phyloP scores from a whole-genome alignment of 1,140 invertebrate species.

The Pectinophora gossypiella region DNA sequence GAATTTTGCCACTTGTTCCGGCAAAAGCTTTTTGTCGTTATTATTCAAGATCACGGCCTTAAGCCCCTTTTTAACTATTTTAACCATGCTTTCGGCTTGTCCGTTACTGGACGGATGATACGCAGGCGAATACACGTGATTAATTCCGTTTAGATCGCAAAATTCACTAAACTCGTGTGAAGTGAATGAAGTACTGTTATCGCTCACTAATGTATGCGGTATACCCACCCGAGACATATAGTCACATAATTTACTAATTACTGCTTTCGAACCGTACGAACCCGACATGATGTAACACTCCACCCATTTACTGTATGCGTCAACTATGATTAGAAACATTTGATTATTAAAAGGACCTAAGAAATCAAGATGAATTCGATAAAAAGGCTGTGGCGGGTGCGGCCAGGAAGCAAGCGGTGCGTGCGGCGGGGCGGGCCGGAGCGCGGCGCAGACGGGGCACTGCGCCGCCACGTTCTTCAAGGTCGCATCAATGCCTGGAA shows the following conservation, averaged over 20 bases:
- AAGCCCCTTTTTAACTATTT: conserved; percentile 21
- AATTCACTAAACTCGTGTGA: background rate
- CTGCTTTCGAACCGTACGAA: no score
- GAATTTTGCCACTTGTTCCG: conserved; percentile 21
- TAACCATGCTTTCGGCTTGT: conserved; percentile 19
- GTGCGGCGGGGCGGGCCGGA: background rate
- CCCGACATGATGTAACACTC: no score
- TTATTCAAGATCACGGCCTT: conserved; percentile 1
- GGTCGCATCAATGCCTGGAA: no score
- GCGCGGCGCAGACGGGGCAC: background rate
- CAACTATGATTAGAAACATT: no score
- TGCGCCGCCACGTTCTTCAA: background rate
- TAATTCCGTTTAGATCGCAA: no score
- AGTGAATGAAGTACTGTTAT: no score
- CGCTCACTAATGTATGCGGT: background rate
- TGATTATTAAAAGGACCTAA: no score
- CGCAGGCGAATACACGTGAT: conserved; percentile 4
- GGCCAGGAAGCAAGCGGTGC: background rate
- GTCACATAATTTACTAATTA: background rate
- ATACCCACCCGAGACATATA: background rate
- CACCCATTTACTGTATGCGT: no score
- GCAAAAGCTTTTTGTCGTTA: conserved; percentile 17
- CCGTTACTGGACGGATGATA: no score
- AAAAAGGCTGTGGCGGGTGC: background rate
- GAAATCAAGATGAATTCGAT: background rate